A percentile compares a stretch with the other conserved stretches of the same genome.
Evolutionary conservation across 2,113 vertebrate genomes (phyloP).

Genomic region (Menura novaehollandiae): DNA sequence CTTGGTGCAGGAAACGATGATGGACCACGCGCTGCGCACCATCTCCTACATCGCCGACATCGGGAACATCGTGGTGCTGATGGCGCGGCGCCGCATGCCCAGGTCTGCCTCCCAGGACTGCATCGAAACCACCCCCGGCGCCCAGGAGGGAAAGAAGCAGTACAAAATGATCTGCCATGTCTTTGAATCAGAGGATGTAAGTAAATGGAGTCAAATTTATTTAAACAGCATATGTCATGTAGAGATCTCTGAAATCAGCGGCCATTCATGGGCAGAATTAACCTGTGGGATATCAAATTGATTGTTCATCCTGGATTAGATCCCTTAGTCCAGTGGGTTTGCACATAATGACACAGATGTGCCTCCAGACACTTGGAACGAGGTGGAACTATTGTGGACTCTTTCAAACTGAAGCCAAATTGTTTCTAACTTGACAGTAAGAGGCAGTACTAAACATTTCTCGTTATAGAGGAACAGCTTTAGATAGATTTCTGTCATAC

Average conservation of each 20-base stretch:
- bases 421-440: not conserved
- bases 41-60: conserved; percentile 98
- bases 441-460: not conserved
- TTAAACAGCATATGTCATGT: accelerated
- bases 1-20: conserved; percentile 88
- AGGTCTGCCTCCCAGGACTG: conserved; percentile 94
- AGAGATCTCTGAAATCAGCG: not conserved
- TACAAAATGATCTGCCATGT: conserved; percentile 99
- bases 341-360: not conserved
- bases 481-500: not conserved
- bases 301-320: not conserved
- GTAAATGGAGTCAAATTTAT: conserved; percentile 41
- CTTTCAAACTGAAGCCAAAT: not conserved
- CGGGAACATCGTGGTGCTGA: conserved; percentile 95
- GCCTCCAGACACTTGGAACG: not conserved
- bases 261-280: not conserved
- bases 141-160: conserved; percentile 92
- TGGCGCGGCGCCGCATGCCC: conserved; percentile 95
- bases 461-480: not conserved
- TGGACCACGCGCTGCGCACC: conserved; percentile 96
- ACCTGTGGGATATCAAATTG: not conserved
- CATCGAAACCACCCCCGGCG: conserved; percentile 91
- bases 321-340: not conserved
- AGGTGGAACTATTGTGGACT: not conserved
- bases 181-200: conserved; percentile 97